Conservation (phyloP, 2,113 vertebrate species). For the Gallinago paraguaiae region DNA sequence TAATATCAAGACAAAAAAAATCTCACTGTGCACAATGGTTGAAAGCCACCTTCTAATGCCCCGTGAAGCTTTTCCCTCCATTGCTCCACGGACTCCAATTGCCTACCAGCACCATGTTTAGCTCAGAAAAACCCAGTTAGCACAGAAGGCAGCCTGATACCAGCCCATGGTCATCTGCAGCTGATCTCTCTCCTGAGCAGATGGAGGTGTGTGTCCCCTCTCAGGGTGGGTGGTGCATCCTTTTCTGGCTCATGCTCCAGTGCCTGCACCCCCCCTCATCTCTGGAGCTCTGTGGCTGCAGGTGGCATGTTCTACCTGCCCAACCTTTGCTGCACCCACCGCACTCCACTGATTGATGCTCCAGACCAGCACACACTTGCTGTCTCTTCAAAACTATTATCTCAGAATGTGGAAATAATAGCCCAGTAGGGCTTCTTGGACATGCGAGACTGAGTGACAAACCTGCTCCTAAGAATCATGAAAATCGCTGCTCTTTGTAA, state of each 20-base stretch:
- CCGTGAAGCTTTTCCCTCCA: background rate
- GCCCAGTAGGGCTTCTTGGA: background rate
- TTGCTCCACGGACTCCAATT: background rate
- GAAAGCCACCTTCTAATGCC: background rate
- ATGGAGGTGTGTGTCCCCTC: background rate
- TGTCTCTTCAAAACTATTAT: background rate
- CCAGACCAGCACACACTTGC: background rate
- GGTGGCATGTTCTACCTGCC: accelerated
- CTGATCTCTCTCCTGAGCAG: background rate
- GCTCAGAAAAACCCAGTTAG: background rate
- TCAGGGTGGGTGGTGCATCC: accelerated
- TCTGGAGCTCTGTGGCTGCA: background rate
- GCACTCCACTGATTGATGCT: accelerated
- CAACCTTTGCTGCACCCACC: accelerated
- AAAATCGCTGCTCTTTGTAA: background rate
- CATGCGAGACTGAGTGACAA: background rate
- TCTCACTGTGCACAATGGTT: background rate
- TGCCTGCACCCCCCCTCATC: background rate
- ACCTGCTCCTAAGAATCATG: background rate
- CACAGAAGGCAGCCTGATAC: background rate
- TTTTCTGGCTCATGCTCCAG: background rate
- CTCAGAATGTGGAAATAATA: background rate
- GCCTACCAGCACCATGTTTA: background rate
- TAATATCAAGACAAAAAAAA: background rate
- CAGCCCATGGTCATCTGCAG: background rate